phyloP scores from a whole-genome alignment of 2,888 invertebrate species.

The Acrobasis suavella region DNA sequence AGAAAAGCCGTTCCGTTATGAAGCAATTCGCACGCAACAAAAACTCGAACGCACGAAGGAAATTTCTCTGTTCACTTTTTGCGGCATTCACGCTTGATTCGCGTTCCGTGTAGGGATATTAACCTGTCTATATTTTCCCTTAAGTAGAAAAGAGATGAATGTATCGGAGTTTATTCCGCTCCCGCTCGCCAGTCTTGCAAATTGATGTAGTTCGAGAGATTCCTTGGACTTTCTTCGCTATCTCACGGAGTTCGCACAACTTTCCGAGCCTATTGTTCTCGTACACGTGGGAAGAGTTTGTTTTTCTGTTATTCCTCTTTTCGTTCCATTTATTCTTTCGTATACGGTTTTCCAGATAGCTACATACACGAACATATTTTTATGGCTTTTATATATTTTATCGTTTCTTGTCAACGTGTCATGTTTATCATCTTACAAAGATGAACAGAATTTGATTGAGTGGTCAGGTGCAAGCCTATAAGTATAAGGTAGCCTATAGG shows the following conservation, averaged over 20 bases:
- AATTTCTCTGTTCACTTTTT: conserved; percentile 70
- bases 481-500: no score
- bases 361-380: no score
- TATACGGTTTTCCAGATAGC: no score
- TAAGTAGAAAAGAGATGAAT: conserved; percentile 37
- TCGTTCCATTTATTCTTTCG: conserved; percentile 13
- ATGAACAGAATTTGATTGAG: no score
- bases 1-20: conserved; percentile 60
- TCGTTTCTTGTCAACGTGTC: no score
- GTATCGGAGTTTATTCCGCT: conserved; percentile 35
- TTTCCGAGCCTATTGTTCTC: conserved; percentile 70
- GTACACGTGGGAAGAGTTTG: conserved; percentile 53
- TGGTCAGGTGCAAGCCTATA: no score
- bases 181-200: conserved; percentile 38
- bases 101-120: conserved; percentile 55
- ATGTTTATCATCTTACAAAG: no score
- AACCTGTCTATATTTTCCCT: conserved; percentile 51
- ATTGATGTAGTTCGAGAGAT: conserved; percentile 35
- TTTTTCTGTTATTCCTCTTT: conserved; percentile 47
- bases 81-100: conserved; percentile 61
- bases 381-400: no score
- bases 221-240: conserved; percentile 61
- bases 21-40: conserved; percentile 63
- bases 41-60: conserved; percentile 55
- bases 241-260: conserved; percentile 61